Evolutionary conservation across 2,888 invertebrate genomes (phyloP).

Genomic region (Drosophila aldrichi): DNA sequence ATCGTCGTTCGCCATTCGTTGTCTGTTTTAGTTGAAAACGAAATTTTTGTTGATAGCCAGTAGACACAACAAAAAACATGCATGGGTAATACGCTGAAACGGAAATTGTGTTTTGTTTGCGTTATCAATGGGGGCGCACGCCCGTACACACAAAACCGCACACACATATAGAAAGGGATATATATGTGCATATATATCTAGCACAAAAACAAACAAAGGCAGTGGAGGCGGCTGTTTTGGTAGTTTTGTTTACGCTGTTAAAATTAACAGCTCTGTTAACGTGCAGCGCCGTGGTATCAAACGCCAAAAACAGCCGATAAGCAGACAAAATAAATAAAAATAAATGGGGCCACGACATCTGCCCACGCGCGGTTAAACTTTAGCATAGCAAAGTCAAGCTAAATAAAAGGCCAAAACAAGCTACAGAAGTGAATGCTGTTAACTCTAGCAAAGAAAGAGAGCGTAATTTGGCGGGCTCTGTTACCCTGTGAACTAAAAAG

Average conservation of each 20-base stretch:
- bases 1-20: constrained; percentile 18
- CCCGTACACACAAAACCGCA: constrained; percentile 25
- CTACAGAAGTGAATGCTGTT: not conserved
- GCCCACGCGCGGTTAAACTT: not conserved
- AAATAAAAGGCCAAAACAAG: constrained; percentile 7
- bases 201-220: constrained; percentile 53
- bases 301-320: constrained; percentile 4
- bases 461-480: too few species aligned
- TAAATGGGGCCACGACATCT: not conserved
- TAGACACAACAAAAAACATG: constrained; percentile 63
- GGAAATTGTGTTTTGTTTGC: constrained; percentile 65
- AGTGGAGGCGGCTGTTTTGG: constrained; percentile 38
- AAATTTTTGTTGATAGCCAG: constrained; percentile 53
- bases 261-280: constrained; percentile 18
- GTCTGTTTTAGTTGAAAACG: constrained; percentile 53
- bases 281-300: not conserved
- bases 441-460: not conserved
- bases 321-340: constrained; percentile 18
- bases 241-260: constrained; percentile 15
- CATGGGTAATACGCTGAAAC: constrained; percentile 46
- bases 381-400: not conserved
- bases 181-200: constrained; percentile 12
- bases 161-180: constrained; percentile 1
- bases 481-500: not conserved
- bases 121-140: constrained; percentile 70